Evolutionary conservation across 2,113 vertebrate genomes (phyloP), one percentile per base, ranked within the genome.

Genomic region (Silurus asotus): DNA sequence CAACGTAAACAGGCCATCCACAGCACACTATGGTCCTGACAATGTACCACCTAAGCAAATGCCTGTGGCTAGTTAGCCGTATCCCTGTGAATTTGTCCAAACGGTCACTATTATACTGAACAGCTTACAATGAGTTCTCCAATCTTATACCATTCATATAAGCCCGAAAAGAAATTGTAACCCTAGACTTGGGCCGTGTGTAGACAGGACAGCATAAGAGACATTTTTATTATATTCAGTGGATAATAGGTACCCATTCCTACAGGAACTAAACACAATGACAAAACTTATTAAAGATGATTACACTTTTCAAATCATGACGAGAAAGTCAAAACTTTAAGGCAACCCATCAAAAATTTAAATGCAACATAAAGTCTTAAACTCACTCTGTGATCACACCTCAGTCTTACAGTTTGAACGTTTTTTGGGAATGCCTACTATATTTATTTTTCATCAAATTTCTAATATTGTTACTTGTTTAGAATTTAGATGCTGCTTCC

Each of bases 1-100:
- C 3, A 97, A 96, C 81, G 93, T 96, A 51, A 91, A 97, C 0
- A 13, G 94, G 65, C 93, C 94, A 94, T 92, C 92, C 81, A 95
- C 90, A 89, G 94, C 95, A 55, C 91, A 95, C 88, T 96, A 95
- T 19, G 94, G 94, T 51, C 96, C 96, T 82, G 94, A 93, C 72
- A 95, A 96, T 4, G 84, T 95, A 85, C 91, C 92, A 14, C 88
- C 92, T 8, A 94, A 95, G 90, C 83, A 90, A 74, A 93, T 92
- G 51, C 89, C 91, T 59, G 86, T 85, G 25, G 85, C 62, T 83
- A 93, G 92, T 78, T 96, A 92, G 94, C 74, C 65, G 13, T 49
- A 64, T 8, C 56, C 55, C 56, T 77, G 67, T 9, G 19, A 17
- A 59, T 20, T 37, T 79, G 1, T 59, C 17, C 15, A 80, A 61